Base-by-base conservation (phyloP, 1,140 invertebrate species). In the Drosophila parabipectinata region DNA sequence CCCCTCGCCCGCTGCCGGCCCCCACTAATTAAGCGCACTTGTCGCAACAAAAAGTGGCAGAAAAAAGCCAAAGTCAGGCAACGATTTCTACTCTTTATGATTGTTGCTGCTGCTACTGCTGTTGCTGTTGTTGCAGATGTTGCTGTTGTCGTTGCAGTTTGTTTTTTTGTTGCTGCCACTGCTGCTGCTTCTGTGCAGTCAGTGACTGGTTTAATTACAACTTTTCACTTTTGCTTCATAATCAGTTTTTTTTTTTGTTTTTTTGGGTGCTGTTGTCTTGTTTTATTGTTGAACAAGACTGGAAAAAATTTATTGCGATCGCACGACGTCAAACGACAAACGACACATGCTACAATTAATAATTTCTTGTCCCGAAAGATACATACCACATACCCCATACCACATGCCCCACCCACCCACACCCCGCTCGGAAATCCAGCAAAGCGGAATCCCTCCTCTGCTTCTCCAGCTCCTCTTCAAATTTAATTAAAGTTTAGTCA, bases 161-260 rank as follows among this genome's bases (percentile, higher is more conserved):
- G 69, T 78, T 82, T 85, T 74, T 79, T 74, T 51, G 57, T 50
- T 77, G 77, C 44, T 67, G 67, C 51, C 41, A 52, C 30, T 47
- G 50, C 24, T 21, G 71, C 52, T 47, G 37, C 44, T 68, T 58
- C 58, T 51, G 59, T 66, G 51, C 82, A 85, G 55, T 60, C 82
- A 87, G 75, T 88, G 83, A 87, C 83, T 88, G 83, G 83, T 88
- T 87, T 87, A 87, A 87, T 87, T 87, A 76, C 83, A 88, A 77
- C 83, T 83, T 87, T 87, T 87, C 83, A 87, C 83, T 88, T 87
- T 87, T 87, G 84, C 83, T 74, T 87, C 83, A 88, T 87, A 87
- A 87, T 87, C 61, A 76, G 82, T 75, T 87, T 87, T 78, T 78
- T 41, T 48, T 61, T 66, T 67, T 55, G 28, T 37, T 75, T 78